Evolutionary conservation across 2,888 invertebrate genomes (phyloP), one percentile per base, ranked within the genome.

Genomic region (Sepiola atlantica): DNA sequence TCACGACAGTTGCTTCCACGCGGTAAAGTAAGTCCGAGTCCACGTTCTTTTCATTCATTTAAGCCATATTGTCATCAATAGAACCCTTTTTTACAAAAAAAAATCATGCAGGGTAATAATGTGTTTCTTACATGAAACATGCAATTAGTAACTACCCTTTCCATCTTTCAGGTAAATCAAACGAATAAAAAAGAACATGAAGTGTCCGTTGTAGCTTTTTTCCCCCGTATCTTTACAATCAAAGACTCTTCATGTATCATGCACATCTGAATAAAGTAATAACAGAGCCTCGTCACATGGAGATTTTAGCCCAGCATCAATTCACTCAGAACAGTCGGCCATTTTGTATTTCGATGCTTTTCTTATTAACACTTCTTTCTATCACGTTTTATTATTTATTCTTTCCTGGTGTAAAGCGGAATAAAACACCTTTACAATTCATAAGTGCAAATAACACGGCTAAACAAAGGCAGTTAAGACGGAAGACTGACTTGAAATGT

Each of bases 351-450:
- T 45, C 45, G 4, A 45, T 45, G 45, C 45, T 2, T 45, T 45
- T 45, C 45, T 45, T 45, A 45, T n/a, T 32, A n/a, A 77, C n/a
- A 77, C 14, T 12, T 3, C 14, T 14, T 77, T n/a, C 77, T n/a
- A n/a, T 77, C 32, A 18, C 14, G n/a, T 77, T 77, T 14, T 32
- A 12, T 1, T n/a, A n/a, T n/a, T 0, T 77, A n/a, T 32, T 77
- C n/a, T 18, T 12, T 0, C 14, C 77, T n/a, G 32, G n/a, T n/a
- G 32, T 77, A 77, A 45, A 77, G n/a, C 77, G n/a, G 77, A 77
- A 77, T 77, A 77, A 77, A 77, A 77, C 77, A 77, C 77, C 77
- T 77, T 77, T n/a, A n/a, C 77, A 77, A n/a, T 32, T 32, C 77
- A 32, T 77, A 77, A 77, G 77, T 77, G 77, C 77, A 77, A 77